Base-by-base conservation (phyloP, 2,888 invertebrate genomes). In the Acanthosepion lycidas region DNA sequence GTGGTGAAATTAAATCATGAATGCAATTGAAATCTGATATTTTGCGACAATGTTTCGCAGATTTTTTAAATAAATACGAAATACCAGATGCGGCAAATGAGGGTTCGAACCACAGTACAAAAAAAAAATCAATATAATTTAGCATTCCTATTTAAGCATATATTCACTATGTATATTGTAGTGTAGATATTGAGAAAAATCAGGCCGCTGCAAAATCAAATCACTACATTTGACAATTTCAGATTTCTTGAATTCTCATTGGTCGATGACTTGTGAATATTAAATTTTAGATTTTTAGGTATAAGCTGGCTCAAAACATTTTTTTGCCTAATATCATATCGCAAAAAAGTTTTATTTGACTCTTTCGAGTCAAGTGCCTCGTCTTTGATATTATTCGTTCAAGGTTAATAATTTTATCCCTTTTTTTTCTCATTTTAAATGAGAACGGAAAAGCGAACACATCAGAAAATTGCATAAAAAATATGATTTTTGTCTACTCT, bases 191-290 rank as follows among this genome's bases (percentile, higher is more conserved):
- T 33, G 20, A 93, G 93, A 51, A 33, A 12, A 78, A 78, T n/a
- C n/a, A 78, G 78, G 78, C n/a, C 78, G n/a, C 78, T n/a, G 78
- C 78, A 15, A 78, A n/a, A n/a, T 78, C 2, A 78, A n/a, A n/a
- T 78, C n/a, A 78, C 64, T 78, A 78, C 78, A 78, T 78, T 78
- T 78, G 78, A 78, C 78, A 59, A 59, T 6, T 15, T 78, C 78
- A 78, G 78, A 78, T 78, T 78, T 78, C 78, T 15, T n/a, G n/a
- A 78, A n/a, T 78, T 78, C 18, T 78, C n/a, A 78, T 78, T 78
- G 78, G 78, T 78, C n/a, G 78, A 78, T 78, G 78, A 78, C 78
- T 78, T 78, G 78, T 78, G 78, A 78, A 78, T 78, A 78, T 78
- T 78, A 78, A 78, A 78, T 78, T 78, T 78, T 78, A 78, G 78